Percentiles rank a stretch among this genome's conserved stretches.
Conservation (phyloP, 2,113 vertebrate species). For the Psammodynastes pulverulentus region DNA sequence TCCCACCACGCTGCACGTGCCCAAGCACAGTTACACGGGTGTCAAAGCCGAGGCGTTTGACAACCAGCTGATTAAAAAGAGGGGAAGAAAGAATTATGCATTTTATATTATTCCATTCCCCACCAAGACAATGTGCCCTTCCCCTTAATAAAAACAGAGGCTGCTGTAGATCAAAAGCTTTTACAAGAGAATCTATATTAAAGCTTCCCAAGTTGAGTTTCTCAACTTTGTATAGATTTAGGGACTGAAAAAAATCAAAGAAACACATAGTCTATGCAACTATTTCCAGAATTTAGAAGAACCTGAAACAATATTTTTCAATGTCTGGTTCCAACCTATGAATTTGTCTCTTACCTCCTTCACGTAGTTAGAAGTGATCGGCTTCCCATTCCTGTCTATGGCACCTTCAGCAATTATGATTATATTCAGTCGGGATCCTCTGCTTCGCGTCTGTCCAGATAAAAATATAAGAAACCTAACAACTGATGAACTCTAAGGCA, state of each 20-base stretch:
- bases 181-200: neutral
- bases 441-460: constrained; percentile 77
- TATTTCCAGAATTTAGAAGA: neutral
- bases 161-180: neutral
- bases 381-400: constrained; percentile 78
- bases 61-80: constrained; percentile 76
- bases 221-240: neutral
- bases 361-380: constrained; percentile 83
- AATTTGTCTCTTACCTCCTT: constrained; percentile 77
- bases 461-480: constrained; percentile 10
- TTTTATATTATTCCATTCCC: rapidly evolving
- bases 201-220: neutral
- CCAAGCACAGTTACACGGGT: constrained; percentile 90
- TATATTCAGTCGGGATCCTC: constrained; percentile 89
- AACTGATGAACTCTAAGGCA: neutral
- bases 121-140: neutral
- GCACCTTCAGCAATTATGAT: constrained; percentile 92
- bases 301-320: neutral
- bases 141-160: neutral
- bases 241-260: neutral
- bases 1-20: constrained; percentile 92
- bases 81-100: rapidly evolving
- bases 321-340: neutral
- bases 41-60: constrained; percentile 84
- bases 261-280: neutral